Conservation (phyloP, 2,797 vertebrate genomes). For the Oophaga sylvatica region DNA sequence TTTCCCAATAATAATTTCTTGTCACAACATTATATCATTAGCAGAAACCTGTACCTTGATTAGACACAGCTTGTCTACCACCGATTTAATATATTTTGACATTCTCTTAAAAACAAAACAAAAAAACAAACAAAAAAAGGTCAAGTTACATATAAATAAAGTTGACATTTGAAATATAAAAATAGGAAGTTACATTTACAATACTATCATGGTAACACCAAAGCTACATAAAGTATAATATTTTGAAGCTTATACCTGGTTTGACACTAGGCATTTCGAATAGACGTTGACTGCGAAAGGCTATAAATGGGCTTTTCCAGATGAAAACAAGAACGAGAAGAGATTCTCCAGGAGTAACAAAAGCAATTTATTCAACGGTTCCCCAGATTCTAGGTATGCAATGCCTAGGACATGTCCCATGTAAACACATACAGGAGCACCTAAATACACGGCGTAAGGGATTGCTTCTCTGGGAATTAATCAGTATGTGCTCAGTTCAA, state of each 20-base stretch:
- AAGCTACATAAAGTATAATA: constrained; percentile 33
- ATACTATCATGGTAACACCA: constrained; percentile 51
- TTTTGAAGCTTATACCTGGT: constrained; percentile 16
- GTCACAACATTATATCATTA: constrained; percentile 27
- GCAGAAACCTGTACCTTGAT: constrained; percentile 5
- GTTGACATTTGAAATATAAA: constrained; percentile 53
- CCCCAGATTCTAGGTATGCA: neutral
- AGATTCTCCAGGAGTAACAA: neutral
- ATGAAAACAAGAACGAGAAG: neutral
- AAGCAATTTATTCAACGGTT: neutral
- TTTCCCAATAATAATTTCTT: constrained; percentile 3
- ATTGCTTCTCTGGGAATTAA: neutral
- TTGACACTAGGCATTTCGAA: constrained; percentile 23
- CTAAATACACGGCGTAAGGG: neutral
- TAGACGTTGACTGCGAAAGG: constrained; percentile 7
- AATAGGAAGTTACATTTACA: constrained; percentile 58
- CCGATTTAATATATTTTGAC: constrained; percentile 34
- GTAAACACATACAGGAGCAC: constrained; percentile 16
- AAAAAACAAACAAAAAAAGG: constrained; percentile 26
- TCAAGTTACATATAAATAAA: constrained; percentile 35
- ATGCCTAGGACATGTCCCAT: neutral
- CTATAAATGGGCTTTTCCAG: neutral
- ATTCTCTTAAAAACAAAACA: constrained; percentile 23
- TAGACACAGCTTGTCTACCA: neutral
- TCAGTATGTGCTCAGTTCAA: neutral